Conservation (phyloP, 2,888 invertebrate species). For the Pandemis corylana region DNA sequence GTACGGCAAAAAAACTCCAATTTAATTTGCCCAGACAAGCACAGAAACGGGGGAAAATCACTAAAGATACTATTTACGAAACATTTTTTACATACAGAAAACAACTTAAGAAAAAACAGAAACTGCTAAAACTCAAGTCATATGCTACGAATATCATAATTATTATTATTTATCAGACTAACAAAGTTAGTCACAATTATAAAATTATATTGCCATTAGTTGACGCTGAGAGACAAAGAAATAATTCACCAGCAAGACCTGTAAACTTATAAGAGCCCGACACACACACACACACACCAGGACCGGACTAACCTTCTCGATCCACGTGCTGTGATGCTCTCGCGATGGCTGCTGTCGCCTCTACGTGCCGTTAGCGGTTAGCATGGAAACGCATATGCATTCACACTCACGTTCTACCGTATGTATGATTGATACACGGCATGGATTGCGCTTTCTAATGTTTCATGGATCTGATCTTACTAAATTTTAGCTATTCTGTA, state of each 20-base stretch:
- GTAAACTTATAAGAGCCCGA: slow-evolving; percentile 37
- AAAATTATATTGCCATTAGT: neutral
- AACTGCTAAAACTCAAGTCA: neutral
- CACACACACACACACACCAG: slow-evolving; percentile 49
- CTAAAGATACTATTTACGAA: neutral
- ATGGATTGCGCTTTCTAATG: slow-evolving; percentile 37
- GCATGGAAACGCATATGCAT: slow-evolving; percentile 83
- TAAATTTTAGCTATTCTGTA: neutral
- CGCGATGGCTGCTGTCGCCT: slow-evolving; percentile 79
- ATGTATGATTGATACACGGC: slow-evolving; percentile 43
- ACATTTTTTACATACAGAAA: neutral
- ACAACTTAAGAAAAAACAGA: neutral
- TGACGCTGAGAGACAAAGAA: neutral
- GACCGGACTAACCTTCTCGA: slow-evolving; percentile 90
- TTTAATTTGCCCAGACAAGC: neutral
- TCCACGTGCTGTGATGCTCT: slow-evolving; percentile 90
- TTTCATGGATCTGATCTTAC: neutral
- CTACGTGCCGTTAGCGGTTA: slow-evolving; percentile 84
- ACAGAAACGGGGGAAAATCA: neutral
- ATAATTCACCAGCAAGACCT: slow-evolving; percentile 18
- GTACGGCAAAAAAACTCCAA: no score
- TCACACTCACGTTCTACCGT: slow-evolving; percentile 75
- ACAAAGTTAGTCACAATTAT: neutral
- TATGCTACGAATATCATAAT: neutral
- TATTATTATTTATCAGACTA: neutral